phyloP scores from a whole-genome alignment of 2,113 vertebrate species.

The Erinaceus europaeus region DNA sequence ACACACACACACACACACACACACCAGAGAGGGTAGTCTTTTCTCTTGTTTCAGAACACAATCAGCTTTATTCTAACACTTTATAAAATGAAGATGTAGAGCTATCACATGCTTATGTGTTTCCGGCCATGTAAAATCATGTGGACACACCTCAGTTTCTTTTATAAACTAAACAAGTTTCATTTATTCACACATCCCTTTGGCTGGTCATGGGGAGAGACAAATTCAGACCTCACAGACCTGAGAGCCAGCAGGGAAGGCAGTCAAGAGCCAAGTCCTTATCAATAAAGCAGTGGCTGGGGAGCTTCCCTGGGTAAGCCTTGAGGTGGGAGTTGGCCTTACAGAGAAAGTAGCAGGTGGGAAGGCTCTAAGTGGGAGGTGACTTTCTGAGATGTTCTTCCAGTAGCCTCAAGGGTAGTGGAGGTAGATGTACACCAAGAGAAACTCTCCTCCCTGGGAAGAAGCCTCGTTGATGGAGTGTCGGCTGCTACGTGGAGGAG shows the following conservation, averaged over 20 bases:
- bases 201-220: background rate
- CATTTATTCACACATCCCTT: slow-evolving; percentile 19
- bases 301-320: too few species aligned
- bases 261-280: background rate
- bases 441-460: background rate
- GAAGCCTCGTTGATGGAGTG: too few species aligned
- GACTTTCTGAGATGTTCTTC: background rate
- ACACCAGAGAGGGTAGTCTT: background rate
- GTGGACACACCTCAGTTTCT: background rate
- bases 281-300: too few species aligned
- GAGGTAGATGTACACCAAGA: background rate
- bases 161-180: slow-evolving; percentile 12
- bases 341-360: background rate
- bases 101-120: background rate
- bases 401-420: background rate
- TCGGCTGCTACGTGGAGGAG: too few species aligned
- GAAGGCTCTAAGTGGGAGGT: background rate
- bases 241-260: background rate
- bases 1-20: too few species aligned
- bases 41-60: slow-evolving; percentile 2
- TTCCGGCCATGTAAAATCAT: slow-evolving; percentile 10
- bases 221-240: background rate
- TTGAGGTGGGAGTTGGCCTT: background rate
- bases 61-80: background rate
- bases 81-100: background rate